Evolutionary conservation across 1,140 invertebrate genomes (phyloP).

Genomic region (Cyclargus thomasi): DNA sequence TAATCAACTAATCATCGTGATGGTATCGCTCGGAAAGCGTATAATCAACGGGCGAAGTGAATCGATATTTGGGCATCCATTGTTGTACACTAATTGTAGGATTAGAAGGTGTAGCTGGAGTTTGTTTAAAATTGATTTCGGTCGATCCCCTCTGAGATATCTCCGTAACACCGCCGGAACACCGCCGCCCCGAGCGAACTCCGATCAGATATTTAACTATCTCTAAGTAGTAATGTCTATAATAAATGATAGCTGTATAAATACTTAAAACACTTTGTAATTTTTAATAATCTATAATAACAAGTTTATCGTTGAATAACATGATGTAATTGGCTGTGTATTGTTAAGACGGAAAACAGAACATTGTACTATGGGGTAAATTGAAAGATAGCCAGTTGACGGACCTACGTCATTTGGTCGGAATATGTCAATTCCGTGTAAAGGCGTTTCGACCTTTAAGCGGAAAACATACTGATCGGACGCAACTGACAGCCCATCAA

Average conservation of each 20-base stretch:
- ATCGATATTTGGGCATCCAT: constrained; percentile 47
- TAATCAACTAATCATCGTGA: constrained; percentile 67
- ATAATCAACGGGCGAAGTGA: constrained; percentile 42
- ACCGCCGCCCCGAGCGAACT: neutral
- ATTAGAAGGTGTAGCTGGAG: constrained; percentile 49
- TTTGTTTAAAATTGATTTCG: constrained; percentile 73
- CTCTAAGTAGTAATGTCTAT: neutral
- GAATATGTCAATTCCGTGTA: too few relatives aligned
- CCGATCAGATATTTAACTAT: constrained; percentile 10
- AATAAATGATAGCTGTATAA: neutral
- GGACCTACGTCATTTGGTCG: too few relatives aligned
- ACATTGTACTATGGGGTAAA: too few relatives aligned
- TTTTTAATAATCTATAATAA: neutral
- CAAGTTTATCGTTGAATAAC: too few relatives aligned
- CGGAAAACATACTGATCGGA: too few relatives aligned
- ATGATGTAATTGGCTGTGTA: too few relatives aligned
- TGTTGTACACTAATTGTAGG: constrained; percentile 58
- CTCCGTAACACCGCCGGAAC: neutral
- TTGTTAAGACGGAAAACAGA: too few relatives aligned
- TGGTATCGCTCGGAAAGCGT: constrained; percentile 57
- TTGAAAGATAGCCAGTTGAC: too few relatives aligned
- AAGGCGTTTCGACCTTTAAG: too few relatives aligned
- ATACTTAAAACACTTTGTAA: constrained; percentile 1
- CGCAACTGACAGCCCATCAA: too few relatives aligned
- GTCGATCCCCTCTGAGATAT: constrained; percentile 49